Evolutionary conservation across 2,797 vertebrate genomes (phyloP).

Genomic region (Podargus strigoides): DNA sequence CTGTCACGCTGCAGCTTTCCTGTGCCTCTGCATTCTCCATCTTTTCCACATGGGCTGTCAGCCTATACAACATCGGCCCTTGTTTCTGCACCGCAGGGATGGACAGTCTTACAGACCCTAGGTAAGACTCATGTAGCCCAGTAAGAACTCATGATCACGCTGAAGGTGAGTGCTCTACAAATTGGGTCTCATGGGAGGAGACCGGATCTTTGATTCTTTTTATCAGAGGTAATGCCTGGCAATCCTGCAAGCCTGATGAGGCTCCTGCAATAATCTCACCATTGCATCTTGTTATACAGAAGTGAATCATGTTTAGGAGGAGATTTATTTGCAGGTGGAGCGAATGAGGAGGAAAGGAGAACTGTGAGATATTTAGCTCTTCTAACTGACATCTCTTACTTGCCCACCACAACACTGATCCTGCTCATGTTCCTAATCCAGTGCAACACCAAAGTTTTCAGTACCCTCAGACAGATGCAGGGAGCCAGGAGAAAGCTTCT

Average conservation of each 20-base stretch:
- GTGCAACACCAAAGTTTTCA: not conserved
- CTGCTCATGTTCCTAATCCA: not conserved
- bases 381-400: not conserved
- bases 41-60: not conserved
- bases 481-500: not conserved
- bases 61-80: too few relatives aligned
- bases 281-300: conserved; percentile 55
- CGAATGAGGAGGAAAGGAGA: not conserved
- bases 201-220: conserved; percentile 10
- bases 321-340: conserved; percentile 9
- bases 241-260: not conserved
- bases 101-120: not conserved
- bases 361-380: not conserved
- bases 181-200: not conserved
- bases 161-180: not conserved
- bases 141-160: not conserved
- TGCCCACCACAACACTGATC: not conserved
- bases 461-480: not conserved
- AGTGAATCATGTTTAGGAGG: conserved; percentile 48
- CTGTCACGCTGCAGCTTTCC: not conserved
- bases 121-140: not conserved
- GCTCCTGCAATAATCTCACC: conserved; percentile 36
- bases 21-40: not conserved
- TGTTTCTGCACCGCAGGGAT: not conserved
- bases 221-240: not conserved